A percentile compares a stretch with the other conserved stretches of the same genome.
Evolutionary conservation across 1,140 invertebrate genomes (phyloP).

Genomic region (Drosophila jambulina): DNA sequence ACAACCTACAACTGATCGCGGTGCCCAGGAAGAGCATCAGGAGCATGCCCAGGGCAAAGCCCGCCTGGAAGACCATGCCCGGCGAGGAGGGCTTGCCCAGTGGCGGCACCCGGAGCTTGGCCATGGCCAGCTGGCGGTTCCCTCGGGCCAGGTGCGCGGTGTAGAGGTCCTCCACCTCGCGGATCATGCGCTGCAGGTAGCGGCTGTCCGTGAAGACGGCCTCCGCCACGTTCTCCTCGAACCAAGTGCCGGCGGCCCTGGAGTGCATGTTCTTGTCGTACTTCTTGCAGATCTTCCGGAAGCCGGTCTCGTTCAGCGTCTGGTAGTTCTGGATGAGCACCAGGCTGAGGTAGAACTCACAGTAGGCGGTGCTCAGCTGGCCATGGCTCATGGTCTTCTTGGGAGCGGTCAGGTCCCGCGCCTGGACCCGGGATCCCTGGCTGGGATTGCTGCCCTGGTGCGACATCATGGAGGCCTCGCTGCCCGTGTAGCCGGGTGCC

Average conservation of each 20-base stretch:
- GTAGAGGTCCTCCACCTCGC: conserved; percentile 89
- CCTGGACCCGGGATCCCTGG: not conserved
- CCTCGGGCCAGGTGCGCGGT: conserved; percentile 89
- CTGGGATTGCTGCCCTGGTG: not conserved
- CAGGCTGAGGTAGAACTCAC: conserved; percentile 98
- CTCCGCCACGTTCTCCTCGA: conserved; percentile 20
- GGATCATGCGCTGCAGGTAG: conserved; percentile 85
- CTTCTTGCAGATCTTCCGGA: conserved; percentile 99
- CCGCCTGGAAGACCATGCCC: conserved; percentile 88
- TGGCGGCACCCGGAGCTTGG: conserved; percentile 90
- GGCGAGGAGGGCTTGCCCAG: conserved; percentile 89
- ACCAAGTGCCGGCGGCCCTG: conserved; percentile 29
- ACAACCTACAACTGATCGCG: conserved; percentile 55
- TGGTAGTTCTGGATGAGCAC: conserved; percentile 96
- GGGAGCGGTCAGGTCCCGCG: conserved; percentile 15
- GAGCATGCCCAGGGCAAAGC: conserved; percentile 88
- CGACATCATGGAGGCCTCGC: conserved; percentile 25
- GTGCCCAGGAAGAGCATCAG: conserved; percentile 86
- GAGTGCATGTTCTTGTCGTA: conserved; percentile 93
- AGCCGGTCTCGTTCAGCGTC: conserved; percentile 99
- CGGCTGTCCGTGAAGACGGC: conserved; percentile 49
- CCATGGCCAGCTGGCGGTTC: conserved; percentile 90
- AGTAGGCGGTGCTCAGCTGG: conserved; percentile 98
- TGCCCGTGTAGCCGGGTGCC: conserved; percentile 30
- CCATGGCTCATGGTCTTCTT: conserved; percentile 86